phyloP scores from a whole-genome alignment of 2,797 vertebrate genomes.

The Gouania willdenowi region DNA sequence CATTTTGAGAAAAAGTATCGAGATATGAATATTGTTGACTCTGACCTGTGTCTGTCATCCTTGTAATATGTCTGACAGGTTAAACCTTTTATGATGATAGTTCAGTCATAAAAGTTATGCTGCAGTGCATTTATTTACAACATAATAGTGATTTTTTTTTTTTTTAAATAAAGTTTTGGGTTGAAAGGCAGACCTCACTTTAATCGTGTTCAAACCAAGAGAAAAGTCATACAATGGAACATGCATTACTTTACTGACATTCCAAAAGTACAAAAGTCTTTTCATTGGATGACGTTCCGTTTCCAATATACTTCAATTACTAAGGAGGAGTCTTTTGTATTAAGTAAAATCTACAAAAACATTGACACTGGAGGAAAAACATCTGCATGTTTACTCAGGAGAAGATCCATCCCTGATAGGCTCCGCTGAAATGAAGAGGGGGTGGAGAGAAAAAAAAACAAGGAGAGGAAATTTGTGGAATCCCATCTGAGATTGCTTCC shows the following conservation, averaged over 20 bases:
- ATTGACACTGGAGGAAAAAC: slow-evolving; percentile 70
- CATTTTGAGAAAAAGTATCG: too few species aligned
- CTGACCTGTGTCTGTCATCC: too few species aligned
- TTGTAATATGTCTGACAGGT: too few species aligned
- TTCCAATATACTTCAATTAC: slow-evolving; percentile 62
- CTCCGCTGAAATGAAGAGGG: slow-evolving; percentile 60
- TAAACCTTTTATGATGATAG: too few species aligned
- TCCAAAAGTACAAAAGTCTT: slow-evolving; percentile 52
- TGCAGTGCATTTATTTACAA: too few species aligned
- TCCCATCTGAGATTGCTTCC: slow-evolving; percentile 81
- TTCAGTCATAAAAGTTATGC: too few species aligned
- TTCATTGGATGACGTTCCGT: slow-evolving; percentile 59
- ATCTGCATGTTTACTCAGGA: slow-evolving; percentile 72
- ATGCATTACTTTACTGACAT: slow-evolving; percentile 27
- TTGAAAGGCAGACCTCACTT: not conserved
- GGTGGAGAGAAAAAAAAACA: slow-evolving; percentile 65
- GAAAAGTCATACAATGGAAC: slow-evolving; percentile 15
- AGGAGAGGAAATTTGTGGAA: slow-evolving; percentile 79
- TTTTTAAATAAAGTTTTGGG: not conserved
- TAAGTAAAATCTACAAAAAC: slow-evolving; percentile 67
- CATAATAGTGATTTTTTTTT: too few species aligned
- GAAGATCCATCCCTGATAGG: slow-evolving; percentile 72
- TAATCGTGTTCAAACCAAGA: not conserved
- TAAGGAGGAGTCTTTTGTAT: slow-evolving; percentile 53
- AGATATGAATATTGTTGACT: too few species aligned